Evolutionary conservation across 2,797 vertebrate genomes (phyloP), one percentile per base, ranked within the genome.

Genomic region (Circus cinereus): DNA sequence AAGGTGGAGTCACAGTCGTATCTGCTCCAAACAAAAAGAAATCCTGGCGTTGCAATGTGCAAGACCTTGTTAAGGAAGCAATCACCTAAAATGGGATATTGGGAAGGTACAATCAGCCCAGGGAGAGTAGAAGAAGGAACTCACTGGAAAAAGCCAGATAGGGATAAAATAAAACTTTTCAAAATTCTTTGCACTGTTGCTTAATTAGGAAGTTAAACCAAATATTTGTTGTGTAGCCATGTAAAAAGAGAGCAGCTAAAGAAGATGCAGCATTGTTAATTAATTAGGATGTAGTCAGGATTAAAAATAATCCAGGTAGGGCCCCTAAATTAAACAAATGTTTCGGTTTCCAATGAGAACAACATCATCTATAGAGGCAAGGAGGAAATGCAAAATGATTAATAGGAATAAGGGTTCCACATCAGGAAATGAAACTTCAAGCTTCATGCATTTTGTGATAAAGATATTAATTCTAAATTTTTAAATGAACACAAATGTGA

Each of bases 1-100:
- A 59, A 64, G 12, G 5, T 59, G 14, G 50, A n/a, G 40, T 59
- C 18, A 42, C 2, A 1, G 13, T 51, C 0, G 0, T 21, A 2
- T 57, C 22, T 72, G 27, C 45, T 75, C 17, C 30, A 38, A 63
- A 59, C 3, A 50, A 70, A 43, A 88, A 42, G 5, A 88, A 73
- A 72, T 67, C 38, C 30, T 74, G 23, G 12, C 15, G 11, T 6
- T 70, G 13, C 16, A 34, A 7, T 16, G 30, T 79, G 38, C 29
- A 85, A 27, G 34, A 64, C 21, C 23, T 8, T 38, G 20, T 18
- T 68, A 32, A 16, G 12, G 57, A 68, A 50, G 3, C 15, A 79
- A 8, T 68, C 27, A 16, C 32, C n/a, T 81, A 26, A 48, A 68
- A 34, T 3, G 12, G 18, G 29, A 42, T 62, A 34, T n/a, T 87